A percentile compares a stretch with the other conserved stretches of the same genome.
Conservation (phyloP, 2,113 vertebrate species). For the Rhipidura dahli region DNA sequence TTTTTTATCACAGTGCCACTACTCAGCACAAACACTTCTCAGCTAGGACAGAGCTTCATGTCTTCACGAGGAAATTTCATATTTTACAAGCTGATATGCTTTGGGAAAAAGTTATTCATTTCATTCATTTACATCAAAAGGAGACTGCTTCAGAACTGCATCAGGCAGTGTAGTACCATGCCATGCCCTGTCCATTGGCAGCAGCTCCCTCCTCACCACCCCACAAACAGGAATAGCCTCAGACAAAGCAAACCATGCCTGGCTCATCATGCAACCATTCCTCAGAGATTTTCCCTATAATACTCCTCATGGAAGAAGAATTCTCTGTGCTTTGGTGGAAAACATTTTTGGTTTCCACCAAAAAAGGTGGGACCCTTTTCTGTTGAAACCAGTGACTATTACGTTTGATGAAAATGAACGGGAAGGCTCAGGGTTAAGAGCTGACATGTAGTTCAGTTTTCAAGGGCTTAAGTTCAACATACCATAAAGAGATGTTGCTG, state of each 20-base stretch:
- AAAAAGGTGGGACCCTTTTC: background rate
- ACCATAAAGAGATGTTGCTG: background rate
- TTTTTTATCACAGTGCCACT: background rate
- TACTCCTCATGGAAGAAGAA: background rate
- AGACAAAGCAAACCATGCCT: background rate
- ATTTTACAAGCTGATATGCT: background rate
- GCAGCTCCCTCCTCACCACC: background rate
- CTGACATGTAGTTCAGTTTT: background rate
- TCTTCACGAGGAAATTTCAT: background rate
- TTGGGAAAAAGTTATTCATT: background rate
- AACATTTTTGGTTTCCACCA: background rate
- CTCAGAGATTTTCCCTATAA: background rate
- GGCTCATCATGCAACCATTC: background rate
- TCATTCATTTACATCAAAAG: background rate
- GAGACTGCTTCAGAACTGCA: background rate
- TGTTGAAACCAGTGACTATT: background rate
- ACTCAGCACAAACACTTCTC: background rate
- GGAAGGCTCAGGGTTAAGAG: background rate
- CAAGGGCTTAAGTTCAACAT: background rate
- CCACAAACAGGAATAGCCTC: fast-evolving
- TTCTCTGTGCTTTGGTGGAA: background rate
- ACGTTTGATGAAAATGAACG: background rate
- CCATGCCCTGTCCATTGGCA: background rate
- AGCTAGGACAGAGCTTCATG: background rate
- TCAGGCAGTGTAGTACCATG: fast-evolving